Conservation (phyloP, 2,113 vertebrate species). For the Dermatemys mawii region DNA sequence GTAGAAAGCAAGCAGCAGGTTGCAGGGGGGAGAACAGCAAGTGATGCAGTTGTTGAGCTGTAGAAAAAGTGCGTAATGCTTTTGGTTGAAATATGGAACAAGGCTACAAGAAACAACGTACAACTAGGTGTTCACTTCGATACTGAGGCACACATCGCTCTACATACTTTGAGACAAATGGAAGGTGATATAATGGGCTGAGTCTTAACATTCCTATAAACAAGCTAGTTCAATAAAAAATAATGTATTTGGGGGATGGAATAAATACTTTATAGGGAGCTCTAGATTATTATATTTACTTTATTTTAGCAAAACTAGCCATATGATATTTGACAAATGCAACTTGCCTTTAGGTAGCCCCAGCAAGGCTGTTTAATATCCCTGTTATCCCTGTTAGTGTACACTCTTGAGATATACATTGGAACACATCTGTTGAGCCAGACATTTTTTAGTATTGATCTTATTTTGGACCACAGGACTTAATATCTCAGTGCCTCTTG, state of each 20-base stretch:
- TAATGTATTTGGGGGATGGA: neutral
- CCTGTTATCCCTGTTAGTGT: no score
- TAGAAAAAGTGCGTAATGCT: neutral
- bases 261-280: no score
- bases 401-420: no score
- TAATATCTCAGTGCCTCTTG: no score
- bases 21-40: neutral
- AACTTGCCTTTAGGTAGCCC: neutral
- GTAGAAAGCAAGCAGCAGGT: neutral
- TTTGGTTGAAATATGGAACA: neutral
- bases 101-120: neutral
- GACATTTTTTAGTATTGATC: no score
- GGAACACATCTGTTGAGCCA: no score
- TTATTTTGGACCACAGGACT: no score
- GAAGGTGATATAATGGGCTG: neutral
- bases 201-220: neutral
- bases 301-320: neutral
- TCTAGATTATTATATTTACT: no score
- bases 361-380: no score
- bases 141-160: neutral
- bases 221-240: neutral
- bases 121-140: neutral
- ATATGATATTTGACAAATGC: neutral
- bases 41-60: neutral
- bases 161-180: neutral